Conservation (phyloP, 2,888 invertebrate genomes). For the Acanthosoma haemorrhoidale region DNA sequence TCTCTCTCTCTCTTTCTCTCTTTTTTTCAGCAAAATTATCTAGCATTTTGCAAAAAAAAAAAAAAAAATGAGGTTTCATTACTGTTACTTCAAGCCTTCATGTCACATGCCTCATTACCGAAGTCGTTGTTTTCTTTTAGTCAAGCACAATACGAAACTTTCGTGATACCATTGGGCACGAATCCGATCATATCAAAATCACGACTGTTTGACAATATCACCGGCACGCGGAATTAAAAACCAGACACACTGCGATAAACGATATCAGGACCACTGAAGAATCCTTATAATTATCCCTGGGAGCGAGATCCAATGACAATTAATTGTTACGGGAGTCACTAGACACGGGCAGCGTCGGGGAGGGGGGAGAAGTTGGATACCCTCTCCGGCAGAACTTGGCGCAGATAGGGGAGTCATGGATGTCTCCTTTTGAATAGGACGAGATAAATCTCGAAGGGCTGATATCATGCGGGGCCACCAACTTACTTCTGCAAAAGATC, state of each 20-base stretch:
- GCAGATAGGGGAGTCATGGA: background rate
- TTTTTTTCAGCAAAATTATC: too few relatives aligned
- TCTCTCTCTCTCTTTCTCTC: too few relatives aligned
- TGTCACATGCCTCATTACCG: too few relatives aligned
- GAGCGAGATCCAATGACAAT: background rate
- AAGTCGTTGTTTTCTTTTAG: too few relatives aligned
- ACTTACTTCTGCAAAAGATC: constrained; percentile 3
- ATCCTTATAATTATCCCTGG: constrained; percentile 2
- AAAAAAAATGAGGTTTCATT: too few relatives aligned
- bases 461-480: constrained; percentile 1
- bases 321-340: constrained; percentile 1
- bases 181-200: background rate
- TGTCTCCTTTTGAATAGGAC: constrained; percentile 3
- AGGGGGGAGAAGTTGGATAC: background rate
- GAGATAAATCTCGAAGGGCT: background rate
- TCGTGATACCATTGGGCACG: too few relatives aligned
- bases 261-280: background rate
- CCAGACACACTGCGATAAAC: constrained; percentile 2
- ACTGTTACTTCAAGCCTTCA: too few relatives aligned
- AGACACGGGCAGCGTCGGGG: too few relatives aligned
- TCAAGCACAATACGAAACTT: too few relatives aligned
- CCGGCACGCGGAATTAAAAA: background rate
- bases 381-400: background rate
- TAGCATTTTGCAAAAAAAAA: too few relatives aligned
- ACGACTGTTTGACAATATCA: background rate